phyloP scores from a whole-genome alignment of 2,888 invertebrate species.

The Erebia aethiops region DNA sequence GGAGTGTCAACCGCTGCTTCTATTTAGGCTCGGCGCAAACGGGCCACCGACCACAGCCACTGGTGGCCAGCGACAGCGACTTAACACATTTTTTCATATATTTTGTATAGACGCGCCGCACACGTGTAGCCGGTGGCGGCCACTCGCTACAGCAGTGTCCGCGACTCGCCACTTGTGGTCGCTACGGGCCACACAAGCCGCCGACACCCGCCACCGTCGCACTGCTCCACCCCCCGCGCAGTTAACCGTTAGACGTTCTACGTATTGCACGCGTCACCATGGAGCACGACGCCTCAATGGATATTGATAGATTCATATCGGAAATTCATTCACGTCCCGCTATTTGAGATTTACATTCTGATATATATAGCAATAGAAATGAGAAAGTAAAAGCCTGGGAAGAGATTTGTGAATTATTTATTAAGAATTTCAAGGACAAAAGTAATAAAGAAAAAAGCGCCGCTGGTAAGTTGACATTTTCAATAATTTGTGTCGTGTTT shows the following conservation, averaged over 20 bases:
- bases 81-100: slow-evolving; percentile 5
- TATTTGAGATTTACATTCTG: slow-evolving; percentile 1
- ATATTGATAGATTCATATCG: slow-evolving; percentile 4
- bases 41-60: not conserved
- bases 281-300: not conserved
- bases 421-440: not conserved
- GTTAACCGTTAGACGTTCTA: not conserved
- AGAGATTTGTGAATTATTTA: slow-evolving; percentile 2
- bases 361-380: slow-evolving; percentile 1
- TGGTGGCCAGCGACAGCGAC: slow-evolving; percentile 5
- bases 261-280: not conserved
- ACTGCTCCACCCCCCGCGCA: slow-evolving; percentile 3
- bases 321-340: not conserved
- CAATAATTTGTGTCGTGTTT: not conserved
- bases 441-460: not conserved
- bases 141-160: slow-evolving; percentile 6
- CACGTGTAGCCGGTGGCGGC: slow-evolving; percentile 5
- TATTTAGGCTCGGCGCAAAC: slow-evolving; percentile 6
- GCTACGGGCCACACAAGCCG: slow-evolving; percentile 2
- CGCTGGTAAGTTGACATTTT: not conserved
- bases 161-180: not conserved
- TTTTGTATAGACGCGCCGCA: slow-evolving; percentile 10
- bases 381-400: slow-evolving; percentile 1
- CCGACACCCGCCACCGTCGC: not conserved
- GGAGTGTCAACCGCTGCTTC: too few species aligned